These are phyloP conservation scores for Catajapyx aquilonaris DNA, from an alignment of 1,140 invertebrate species.

Conservation along the genomic window DNA sequence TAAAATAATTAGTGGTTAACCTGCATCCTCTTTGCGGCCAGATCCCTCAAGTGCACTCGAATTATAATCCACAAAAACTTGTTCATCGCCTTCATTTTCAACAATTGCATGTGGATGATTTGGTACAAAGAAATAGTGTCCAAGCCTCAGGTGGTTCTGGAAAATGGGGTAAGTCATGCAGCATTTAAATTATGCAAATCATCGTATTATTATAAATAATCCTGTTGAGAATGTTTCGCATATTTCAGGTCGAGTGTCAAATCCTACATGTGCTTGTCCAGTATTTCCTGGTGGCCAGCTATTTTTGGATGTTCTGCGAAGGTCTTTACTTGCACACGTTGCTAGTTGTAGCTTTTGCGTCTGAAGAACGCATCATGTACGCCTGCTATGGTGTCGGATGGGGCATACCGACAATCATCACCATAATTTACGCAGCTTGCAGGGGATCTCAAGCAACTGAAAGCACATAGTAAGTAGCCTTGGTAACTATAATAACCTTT, in stretches of 20 bases:
- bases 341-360: conserved; percentile 27
- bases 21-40: conserved; percentile 10
- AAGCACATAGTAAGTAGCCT: too few species aligned
- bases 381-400: conserved; percentile 31
- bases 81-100: conserved; percentile 29
- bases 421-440: conserved; percentile 14
- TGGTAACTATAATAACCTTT: too few species aligned
- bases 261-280: conserved; percentile 16
- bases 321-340: conserved; percentile 33
- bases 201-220: too few species aligned
- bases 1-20: not conserved
- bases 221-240: too few species aligned
- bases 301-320: conserved; percentile 31
- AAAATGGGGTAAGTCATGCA: conserved; percentile 22
- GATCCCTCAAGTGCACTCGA: conserved; percentile 28
- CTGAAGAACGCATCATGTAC: conserved; percentile 24
- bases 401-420: conserved; percentile 18
- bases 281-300: conserved; percentile 30
- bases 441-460: too few species aligned
- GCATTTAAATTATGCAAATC: too few species aligned
- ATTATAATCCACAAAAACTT: conserved; percentile 30
- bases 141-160: conserved; percentile 15
- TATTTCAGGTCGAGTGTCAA: conserved; percentile 10
- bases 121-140: conserved; percentile 21
- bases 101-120: conserved; percentile 27